Conservation (phyloP, 2,797 vertebrate species). For the Anableps anableps region DNA sequence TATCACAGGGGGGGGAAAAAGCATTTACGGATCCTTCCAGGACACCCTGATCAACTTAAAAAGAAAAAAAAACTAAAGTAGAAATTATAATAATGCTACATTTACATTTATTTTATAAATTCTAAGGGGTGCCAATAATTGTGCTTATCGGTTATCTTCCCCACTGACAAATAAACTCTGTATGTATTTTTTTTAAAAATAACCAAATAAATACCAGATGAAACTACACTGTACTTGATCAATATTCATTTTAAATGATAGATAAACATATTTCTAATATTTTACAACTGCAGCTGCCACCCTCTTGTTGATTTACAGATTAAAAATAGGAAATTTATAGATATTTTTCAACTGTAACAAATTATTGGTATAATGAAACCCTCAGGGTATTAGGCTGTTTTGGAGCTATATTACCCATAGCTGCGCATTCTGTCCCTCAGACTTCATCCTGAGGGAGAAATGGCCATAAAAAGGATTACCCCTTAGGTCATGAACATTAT, state of each 20-base stretch:
- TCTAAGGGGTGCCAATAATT: not conserved
- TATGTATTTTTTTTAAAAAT: not conserved
- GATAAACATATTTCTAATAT: too few relatives aligned
- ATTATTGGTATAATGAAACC: not conserved
- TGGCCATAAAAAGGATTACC: slow-evolving; percentile 48
- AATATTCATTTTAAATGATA: not conserved
- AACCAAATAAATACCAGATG: not conserved
- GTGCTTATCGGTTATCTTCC: not conserved
- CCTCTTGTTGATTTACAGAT: not conserved
- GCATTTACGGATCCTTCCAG: not conserved
- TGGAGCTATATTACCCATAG: not conserved
- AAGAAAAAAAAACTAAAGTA: not conserved
- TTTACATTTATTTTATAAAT: not conserved
- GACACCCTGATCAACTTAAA: not conserved
- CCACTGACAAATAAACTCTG: too few relatives aligned
- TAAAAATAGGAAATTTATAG: not conserved
- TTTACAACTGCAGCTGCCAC: not conserved
- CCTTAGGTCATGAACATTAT: not conserved
- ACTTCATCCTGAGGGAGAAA: not conserved
- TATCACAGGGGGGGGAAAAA: not conserved
- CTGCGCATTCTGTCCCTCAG: not conserved
- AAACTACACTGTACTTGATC: not conserved
- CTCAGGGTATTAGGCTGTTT: not conserved
- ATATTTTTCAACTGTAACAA: not conserved
- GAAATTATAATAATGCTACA: not conserved